phyloP scores from a whole-genome alignment of 2,113 vertebrate genomes.

The Cichladusa arquata region DNA sequence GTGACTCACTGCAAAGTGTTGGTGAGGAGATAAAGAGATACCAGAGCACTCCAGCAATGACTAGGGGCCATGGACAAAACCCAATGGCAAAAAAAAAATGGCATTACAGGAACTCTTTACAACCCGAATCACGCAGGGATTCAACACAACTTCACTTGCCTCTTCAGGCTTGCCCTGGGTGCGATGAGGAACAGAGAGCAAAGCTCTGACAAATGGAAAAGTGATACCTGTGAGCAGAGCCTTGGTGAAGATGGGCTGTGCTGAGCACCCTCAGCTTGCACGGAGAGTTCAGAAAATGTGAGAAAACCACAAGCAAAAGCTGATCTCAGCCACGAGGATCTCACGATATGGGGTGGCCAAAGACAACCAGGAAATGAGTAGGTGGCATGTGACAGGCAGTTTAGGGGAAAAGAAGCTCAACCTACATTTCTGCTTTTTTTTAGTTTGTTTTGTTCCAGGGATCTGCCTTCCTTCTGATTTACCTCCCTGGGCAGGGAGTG shows the following conservation, averaged over 20 bases:
- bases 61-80: rapidly evolving
- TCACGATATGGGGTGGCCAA: neutral
- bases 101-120: neutral
- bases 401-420: neutral
- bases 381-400: neutral
- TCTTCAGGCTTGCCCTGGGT: neutral
- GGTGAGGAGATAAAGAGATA: neutral
- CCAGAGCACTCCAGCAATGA: neutral
- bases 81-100: neutral
- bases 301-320: neutral
- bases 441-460: neutral
- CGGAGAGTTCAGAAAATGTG: neutral
- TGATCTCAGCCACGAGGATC: neutral
- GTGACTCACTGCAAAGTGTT: neutral
- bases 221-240: neutral
- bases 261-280: neutral
- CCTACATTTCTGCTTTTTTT: neutral
- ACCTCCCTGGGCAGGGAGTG: neutral
- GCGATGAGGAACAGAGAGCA: neutral
- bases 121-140: neutral
- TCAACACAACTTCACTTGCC: neutral
- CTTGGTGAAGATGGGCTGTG: neutral
- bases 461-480: neutral
- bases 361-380: constrained; percentile 13
- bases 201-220: neutral